Conservation (phyloP, 2,888 invertebrate species). For the Lumbricus terrestris region DNA sequence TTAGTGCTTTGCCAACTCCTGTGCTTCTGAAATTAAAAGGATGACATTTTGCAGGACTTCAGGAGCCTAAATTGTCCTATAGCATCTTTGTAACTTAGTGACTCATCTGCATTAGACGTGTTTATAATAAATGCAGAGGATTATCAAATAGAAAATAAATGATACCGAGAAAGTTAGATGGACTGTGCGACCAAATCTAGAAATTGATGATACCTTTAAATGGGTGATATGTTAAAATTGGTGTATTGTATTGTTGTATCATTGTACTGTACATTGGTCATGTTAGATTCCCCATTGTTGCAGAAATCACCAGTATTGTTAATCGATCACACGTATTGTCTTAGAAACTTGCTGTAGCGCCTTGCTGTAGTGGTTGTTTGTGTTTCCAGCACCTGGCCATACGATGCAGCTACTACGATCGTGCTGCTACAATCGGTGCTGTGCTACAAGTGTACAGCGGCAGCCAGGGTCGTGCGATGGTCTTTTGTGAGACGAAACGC, state of each 20-base stretch:
- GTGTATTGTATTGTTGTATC: too few relatives aligned
- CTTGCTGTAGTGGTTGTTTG: background rate
- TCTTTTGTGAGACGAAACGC: conserved; percentile 56
- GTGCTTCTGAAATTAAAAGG: background rate
- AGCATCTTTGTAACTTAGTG: background rate
- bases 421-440: conserved; percentile 47
- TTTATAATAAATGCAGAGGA: too few relatives aligned
- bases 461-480: conserved; percentile 51
- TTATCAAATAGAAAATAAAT: background rate
- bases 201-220: background rate
- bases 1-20: background rate
- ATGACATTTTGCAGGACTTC: background rate
- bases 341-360: background rate
- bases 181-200: too few relatives aligned
- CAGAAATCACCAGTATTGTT: background rate
- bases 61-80: background rate
- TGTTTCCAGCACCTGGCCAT: conserved; percentile 51
- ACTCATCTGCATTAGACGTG: background rate
- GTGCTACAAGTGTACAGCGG: conserved; percentile 53
- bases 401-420: conserved; percentile 48
- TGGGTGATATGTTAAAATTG: too few relatives aligned
- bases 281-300: background rate
- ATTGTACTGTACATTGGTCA: too few relatives aligned
- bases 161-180: background rate
- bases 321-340: background rate